These are phyloP conservation scores for Camptogramma bilineatum DNA, from an alignment of 2,888 invertebrate genomes.

Conservation along the genomic window DNA sequence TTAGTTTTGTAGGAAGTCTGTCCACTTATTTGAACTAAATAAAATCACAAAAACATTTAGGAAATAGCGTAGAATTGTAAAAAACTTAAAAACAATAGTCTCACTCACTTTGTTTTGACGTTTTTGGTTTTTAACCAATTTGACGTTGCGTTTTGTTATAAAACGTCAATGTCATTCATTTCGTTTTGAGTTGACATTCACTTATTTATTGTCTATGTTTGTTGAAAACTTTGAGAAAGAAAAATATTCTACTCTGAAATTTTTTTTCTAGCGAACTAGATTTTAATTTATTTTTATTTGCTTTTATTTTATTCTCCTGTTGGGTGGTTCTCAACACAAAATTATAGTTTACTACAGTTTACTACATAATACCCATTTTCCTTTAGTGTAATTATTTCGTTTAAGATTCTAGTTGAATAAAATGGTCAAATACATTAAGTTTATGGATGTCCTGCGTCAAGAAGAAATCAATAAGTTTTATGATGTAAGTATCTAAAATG, in stretches of 20 bases:
- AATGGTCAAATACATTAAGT: slow-evolving; percentile 68
- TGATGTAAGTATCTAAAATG: slow-evolving; percentile 53
- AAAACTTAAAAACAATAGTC: slow-evolving; percentile 64
- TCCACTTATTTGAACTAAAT: slow-evolving; percentile 10
- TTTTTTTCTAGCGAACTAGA: too few species aligned
- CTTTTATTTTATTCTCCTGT: too few species aligned
- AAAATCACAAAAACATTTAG: slow-evolving; percentile 17
- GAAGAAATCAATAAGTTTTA: slow-evolving; percentile 70
- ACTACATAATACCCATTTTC: too few species aligned
- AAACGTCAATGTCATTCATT: slow-evolving; percentile 13
- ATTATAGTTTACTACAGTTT: too few species aligned
- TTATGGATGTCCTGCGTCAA: slow-evolving; percentile 65
- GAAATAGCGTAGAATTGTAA: slow-evolving; percentile 49
- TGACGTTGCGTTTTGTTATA: neutral
- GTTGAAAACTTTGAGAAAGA: too few species aligned
- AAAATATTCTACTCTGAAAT: too few species aligned
- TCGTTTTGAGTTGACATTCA: slow-evolving; percentile 1
- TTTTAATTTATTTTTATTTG: too few species aligned
- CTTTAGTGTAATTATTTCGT: too few species aligned
- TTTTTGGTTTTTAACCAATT: slow-evolving; percentile 49
- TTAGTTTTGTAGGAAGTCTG: neutral
- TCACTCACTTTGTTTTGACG: slow-evolving; percentile 77
- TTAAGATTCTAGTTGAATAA: too few species aligned
- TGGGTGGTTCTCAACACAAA: too few species aligned
- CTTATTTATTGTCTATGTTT: neutral